Evolutionary conservation across 2,888 invertebrate species (phyloP).

Genomic region (Lamproptera curius): DNA sequence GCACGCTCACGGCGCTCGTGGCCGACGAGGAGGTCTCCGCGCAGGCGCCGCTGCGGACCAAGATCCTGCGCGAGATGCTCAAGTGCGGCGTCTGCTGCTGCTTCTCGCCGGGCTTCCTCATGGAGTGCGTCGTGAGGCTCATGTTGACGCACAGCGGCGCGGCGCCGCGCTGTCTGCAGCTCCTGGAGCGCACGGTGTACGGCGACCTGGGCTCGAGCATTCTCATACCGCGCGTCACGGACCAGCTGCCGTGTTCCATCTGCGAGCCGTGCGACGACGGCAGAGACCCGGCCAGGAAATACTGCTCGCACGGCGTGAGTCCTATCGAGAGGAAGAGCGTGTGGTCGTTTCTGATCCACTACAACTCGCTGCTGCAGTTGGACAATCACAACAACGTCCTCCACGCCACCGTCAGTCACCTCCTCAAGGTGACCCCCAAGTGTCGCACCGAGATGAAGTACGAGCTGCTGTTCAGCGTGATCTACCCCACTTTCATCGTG

Average conservation of each 20-base stretch:
- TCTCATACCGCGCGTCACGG: slow-evolving; percentile 48
- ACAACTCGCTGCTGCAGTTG: slow-evolving; percentile 74
- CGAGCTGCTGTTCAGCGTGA: slow-evolving; percentile 78
- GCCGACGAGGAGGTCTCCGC: slow-evolving; percentile 62
- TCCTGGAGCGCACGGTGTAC: slow-evolving; percentile 79
- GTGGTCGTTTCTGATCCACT: slow-evolving; percentile 79
- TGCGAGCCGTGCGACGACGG: slow-evolving; percentile 57
- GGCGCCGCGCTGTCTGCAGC: slow-evolving; percentile 63
- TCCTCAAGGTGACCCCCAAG: slow-evolving; percentile 76
- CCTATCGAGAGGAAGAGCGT: slow-evolving; percentile 55
- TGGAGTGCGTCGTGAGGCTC: slow-evolving; percentile 69
- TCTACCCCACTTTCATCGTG: slow-evolving; percentile 79
- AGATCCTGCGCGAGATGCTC: slow-evolving; percentile 75
- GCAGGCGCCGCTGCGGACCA: slow-evolving; percentile 52
- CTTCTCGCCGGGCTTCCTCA: slow-evolving; percentile 72
- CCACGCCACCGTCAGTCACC: slow-evolving; percentile 77
- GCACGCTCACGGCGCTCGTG: slow-evolving; percentile 67
- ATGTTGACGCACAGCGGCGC: slow-evolving; percentile 58
- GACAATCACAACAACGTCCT: slow-evolving; percentile 73
- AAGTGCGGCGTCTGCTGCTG: slow-evolving; percentile 81
- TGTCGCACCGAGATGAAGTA: slow-evolving; percentile 75
- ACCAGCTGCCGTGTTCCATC: slow-evolving; percentile 62
- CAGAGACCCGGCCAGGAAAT: slow-evolving; percentile 40
- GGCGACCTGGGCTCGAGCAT: slow-evolving; percentile 76
- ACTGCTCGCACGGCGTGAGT: slow-evolving; percentile 48